These are phyloP conservation scores for Aptenodytes patagonicus DNA, from an alignment of 2,113 vertebrate genomes.

Conservation along the genomic window DNA sequence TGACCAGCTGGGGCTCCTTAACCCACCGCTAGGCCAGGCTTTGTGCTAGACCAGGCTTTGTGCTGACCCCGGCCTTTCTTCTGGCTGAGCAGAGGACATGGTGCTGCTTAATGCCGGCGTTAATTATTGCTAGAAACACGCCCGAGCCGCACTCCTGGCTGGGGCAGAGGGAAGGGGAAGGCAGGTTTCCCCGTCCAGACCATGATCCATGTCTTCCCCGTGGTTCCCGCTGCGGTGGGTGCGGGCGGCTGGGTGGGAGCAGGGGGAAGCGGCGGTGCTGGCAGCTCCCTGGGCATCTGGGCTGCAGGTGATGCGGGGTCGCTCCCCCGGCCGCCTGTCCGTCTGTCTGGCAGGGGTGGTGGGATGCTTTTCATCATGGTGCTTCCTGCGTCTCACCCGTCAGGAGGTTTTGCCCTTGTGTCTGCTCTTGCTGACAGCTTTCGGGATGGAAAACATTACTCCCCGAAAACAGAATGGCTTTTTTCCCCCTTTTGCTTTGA, in stretches of 20 bases:
- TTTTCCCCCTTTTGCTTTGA: neutral
- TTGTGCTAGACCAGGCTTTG: neutral
- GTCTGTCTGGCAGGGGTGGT: neutral
- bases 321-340: neutral
- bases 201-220: neutral
- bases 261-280: neutral
- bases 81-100: neutral
- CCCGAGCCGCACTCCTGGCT: neutral
- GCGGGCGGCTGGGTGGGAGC: neutral
- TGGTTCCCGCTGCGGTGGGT: accelerated
- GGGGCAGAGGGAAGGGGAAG: neutral
- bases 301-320: neutral
- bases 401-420: neutral
- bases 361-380: neutral
- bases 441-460: neutral
- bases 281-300: neutral
- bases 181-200: neutral
- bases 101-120: neutral
- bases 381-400: neutral
- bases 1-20: neutral
- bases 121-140: neutral
- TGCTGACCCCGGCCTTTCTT: too few species aligned
- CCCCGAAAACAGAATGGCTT: neutral
- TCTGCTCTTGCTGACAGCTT: neutral
- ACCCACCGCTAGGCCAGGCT: too few species aligned